Evolutionary conservation across 1,140 invertebrate genomes (phyloP), one percentile per base, ranked within the genome.

Genomic region (Achroia grisella): DNA sequence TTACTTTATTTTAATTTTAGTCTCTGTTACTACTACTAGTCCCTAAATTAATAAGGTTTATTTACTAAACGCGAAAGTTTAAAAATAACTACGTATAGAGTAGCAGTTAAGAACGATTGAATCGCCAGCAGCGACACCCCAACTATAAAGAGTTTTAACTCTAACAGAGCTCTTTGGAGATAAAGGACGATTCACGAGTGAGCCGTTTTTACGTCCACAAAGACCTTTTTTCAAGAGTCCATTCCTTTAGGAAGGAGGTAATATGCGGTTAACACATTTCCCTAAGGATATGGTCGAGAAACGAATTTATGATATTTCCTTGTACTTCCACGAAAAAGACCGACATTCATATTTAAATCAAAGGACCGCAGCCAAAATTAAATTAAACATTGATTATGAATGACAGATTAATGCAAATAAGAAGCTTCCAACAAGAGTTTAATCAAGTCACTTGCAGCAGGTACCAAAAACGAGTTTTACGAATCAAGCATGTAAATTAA

Each of bases 241-340:
- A 52, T 60, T 56, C 41, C 52, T 60, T 44, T 12, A 39, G 31
- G 44, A 40, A 40, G 23, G 37, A 31, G 43, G 50, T 56, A 56
- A 56, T 47, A 53, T 50, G 52, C 48, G 57, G 50, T 48, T 52
- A 53, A 41, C 52, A 31, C 50, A 52, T 56, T 56, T 52, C 49
- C 49, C 49, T 39, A 46, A 52, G 49, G 55, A 52, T 44, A 52
- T 43, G 34, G 37, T 39, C 46, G 37, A 44, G 45, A 48, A 35
- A 35, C 39, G 46, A 47, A 46, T 49, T 52, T 52, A 49, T 57
- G 41, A 49, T 50, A 46, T 40, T 44, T 14, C n/a, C 14, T 35
- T 13, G 5, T 35, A 31, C 33, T 14, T 35, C 8, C 12, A 14
- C 2, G 17, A 23, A 37, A 12, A 15, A 17, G 14, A 37, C 1